Conservation (phyloP, 2,113 vertebrate genomes). For the Pavo muticus region DNA sequence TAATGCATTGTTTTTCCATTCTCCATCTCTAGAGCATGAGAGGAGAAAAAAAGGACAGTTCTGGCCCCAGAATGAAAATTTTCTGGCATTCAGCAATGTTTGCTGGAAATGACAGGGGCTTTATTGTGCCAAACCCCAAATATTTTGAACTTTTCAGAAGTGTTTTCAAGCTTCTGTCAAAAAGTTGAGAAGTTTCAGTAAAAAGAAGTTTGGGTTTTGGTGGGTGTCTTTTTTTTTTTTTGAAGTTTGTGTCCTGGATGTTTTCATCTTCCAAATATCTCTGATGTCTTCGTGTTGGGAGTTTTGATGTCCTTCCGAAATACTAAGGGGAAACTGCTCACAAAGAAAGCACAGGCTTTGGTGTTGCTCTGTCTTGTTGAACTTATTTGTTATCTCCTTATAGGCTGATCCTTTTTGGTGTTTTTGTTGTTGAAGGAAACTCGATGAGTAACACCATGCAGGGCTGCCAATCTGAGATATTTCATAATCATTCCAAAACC, state of each 20-base stretch:
- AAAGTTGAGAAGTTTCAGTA: not conserved
- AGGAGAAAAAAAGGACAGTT: not conserved
- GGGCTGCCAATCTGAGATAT: not conserved
- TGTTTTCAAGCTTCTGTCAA: not conserved
- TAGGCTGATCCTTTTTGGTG: not conserved
- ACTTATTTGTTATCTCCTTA: not conserved
- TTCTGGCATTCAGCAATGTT: not conserved
- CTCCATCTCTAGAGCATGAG: fast-evolving
- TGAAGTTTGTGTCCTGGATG: not conserved
- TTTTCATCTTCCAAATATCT: not conserved
- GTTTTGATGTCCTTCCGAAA: not conserved
- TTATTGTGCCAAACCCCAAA: conserved; percentile 45
- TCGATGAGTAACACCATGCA: not conserved
- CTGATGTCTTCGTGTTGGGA: fast-evolving
- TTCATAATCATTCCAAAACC: not conserved
- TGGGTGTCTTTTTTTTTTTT: not conserved
- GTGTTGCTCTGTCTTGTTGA: not conserved
- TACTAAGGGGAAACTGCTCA: not conserved
- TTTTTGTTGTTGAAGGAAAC: conserved; percentile 17
- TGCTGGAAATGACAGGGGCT: not conserved
- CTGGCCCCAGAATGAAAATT: not conserved
- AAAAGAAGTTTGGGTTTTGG: not conserved
- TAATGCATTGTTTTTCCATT: not conserved
- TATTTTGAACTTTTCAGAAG: not conserved
- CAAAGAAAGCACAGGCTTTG: not conserved